Conservation (phyloP, 2,113 vertebrate species). For the Antennarius striatus region DNA sequence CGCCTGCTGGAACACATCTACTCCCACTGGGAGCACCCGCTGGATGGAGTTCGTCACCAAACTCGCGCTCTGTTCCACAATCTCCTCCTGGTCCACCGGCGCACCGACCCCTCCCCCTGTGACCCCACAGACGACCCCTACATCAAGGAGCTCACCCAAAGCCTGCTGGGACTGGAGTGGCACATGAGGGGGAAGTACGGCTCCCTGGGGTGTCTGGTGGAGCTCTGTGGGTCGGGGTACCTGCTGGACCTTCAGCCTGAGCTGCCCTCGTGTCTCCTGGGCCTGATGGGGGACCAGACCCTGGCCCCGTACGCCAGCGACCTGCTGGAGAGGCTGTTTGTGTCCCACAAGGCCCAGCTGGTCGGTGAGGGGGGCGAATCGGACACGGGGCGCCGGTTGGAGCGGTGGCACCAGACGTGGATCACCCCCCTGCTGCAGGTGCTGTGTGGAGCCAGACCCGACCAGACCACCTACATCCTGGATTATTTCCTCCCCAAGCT, state of each 20-base stretch:
- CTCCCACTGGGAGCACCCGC: conserved; percentile 93
- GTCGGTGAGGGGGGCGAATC: conserved; percentile 20
- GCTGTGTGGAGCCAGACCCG: conserved; percentile 85
- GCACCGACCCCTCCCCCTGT: conserved; percentile 25
- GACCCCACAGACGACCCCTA: conserved; percentile 78
- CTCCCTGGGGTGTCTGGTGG: conserved; percentile 87
- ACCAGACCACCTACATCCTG: conserved; percentile 90
- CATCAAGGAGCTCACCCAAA: conserved; percentile 78
- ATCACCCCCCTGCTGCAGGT: conserved; percentile 87
- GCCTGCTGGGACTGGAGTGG: conserved; percentile 89
- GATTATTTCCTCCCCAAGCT: conserved; percentile 94
- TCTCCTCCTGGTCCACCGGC: conserved; percentile 85
- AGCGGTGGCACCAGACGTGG: conserved; percentile 89
- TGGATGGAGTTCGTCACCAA: conserved; percentile 93
- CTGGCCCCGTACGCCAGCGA: conserved; percentile 91
- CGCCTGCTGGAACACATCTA: conserved; percentile 89
- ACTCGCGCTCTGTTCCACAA: conserved; percentile 89
- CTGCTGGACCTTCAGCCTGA: conserved; percentile 82
- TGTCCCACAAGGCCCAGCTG: conserved; percentile 87
- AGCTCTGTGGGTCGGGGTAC: conserved; percentile 83
- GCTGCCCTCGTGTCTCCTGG: conserved; percentile 84
- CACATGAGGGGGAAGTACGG: conserved; percentile 92
- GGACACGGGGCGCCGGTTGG: conserved; percentile 76
- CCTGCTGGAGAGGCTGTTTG: conserved; percentile 92
- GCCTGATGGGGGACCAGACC: conserved; percentile 90